These are phyloP conservation scores for Microtus richardsoni DNA, from an alignment of 2,113 vertebrate genomes.

Conservation along the genomic window DNA sequence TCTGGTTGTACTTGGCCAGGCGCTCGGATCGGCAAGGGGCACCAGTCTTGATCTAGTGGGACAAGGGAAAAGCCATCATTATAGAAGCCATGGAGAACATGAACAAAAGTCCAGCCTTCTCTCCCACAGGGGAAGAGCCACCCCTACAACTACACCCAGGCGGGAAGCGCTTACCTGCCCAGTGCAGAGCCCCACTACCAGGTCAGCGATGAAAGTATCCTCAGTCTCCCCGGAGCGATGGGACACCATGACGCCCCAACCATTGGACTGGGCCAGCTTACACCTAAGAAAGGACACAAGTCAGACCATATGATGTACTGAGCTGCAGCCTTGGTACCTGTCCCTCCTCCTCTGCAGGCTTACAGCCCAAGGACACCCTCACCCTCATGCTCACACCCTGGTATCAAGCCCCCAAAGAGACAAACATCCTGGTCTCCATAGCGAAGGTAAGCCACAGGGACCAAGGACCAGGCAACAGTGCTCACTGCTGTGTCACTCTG, in stretches of 20 bases:
- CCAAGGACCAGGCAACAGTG: not conserved
- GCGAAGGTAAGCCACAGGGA: rapidly evolving
- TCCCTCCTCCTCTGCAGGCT: too few relatives aligned
- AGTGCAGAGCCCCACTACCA: conserved; percentile 97
- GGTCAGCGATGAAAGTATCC: conserved; percentile 97
- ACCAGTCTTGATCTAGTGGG: conserved; percentile 96
- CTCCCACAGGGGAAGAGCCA: not conserved
- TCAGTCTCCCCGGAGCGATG: conserved; percentile 98
- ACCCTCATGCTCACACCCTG: rapidly evolving
- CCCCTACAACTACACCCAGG: too few relatives aligned
- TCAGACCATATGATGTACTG: rapidly evolving
- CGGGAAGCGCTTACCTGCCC: conserved; percentile 88
- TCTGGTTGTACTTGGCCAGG: conserved; percentile 98
- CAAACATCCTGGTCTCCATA: not conserved
- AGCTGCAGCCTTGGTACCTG: not conserved
- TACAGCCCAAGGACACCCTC: not conserved
- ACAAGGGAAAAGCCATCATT: not conserved
- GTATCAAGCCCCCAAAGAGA: too few relatives aligned
- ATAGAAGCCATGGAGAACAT: rapidly evolving
- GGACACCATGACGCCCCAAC: conserved; percentile 98
- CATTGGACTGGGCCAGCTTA: conserved; percentile 95
- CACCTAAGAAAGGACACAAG: conserved; percentile 85
- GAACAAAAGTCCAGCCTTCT: not conserved
- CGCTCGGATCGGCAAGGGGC: conserved; percentile 98
- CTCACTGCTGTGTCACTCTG: rapidly evolving